Conservation (phyloP, 1,140 invertebrate genomes). For the Caenorhabditis brenneri region DNA sequence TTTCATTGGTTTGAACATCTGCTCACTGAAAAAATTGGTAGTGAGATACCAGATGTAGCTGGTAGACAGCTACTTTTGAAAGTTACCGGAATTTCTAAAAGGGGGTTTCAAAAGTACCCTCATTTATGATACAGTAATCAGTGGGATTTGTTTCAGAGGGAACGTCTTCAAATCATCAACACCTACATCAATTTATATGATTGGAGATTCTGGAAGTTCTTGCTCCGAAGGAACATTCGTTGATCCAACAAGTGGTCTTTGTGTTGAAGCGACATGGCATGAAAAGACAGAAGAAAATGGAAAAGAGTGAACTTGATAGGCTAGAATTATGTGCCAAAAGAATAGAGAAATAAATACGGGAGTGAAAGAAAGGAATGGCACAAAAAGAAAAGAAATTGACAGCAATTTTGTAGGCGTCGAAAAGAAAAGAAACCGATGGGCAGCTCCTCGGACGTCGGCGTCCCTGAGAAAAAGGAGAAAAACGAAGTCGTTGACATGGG, state of each 20-base stretch:
- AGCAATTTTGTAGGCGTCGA: conserved; percentile 31
- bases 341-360: neutral
- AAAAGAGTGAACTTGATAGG: conserved; percentile 28
- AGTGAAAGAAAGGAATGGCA: neutral
- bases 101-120: too few species aligned
- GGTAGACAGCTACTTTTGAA: too few species aligned
- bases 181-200: neutral
- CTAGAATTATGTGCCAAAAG: neutral
- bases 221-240: conserved; percentile 23
- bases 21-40: neutral
- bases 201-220: neutral
- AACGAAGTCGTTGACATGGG: neutral
- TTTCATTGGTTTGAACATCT: neutral
- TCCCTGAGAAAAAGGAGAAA: neutral
- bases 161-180: conserved; percentile 5
- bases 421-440: neutral
- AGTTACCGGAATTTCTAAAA: too few species aligned
- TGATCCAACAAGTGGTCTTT: conserved; percentile 18
- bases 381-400: conserved; percentile 19
- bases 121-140: neutral
- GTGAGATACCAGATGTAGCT: neutral
- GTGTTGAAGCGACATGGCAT: neutral
- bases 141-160: neutral
- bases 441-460: neutral
- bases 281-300: neutral